phyloP scores from a whole-genome alignment of 2,113 vertebrate species.

The Microtus richardsoni region DNA sequence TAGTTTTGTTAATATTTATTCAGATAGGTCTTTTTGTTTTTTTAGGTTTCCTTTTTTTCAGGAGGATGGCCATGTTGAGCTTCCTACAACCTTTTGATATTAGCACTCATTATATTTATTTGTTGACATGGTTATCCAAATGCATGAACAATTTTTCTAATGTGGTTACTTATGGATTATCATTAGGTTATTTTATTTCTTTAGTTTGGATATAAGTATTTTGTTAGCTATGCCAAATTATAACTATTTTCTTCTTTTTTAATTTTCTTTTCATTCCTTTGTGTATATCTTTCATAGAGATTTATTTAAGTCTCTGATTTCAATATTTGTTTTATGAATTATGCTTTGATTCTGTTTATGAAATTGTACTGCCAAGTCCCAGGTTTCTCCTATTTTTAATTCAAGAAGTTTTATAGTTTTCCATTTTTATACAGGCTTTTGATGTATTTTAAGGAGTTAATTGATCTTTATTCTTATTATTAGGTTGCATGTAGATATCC shows the following conservation, averaged over 20 bases:
- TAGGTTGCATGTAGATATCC: background rate
- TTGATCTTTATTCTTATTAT: background rate
- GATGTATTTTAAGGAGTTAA: background rate
- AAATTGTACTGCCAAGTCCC: background rate
- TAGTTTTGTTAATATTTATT: background rate
- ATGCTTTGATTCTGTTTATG: background rate
- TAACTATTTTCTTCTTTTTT: background rate
- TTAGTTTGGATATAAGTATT: background rate
- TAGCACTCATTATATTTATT: background rate
- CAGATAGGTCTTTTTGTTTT: background rate
- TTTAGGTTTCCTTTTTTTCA: background rate
- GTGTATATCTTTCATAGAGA: background rate
- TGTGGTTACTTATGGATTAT: background rate
- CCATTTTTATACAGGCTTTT: background rate
- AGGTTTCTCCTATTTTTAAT: background rate
- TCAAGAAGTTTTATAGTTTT: background rate
- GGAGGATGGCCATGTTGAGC: background rate
- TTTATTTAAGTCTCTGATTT: background rate
- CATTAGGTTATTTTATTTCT: background rate
- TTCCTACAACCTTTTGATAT: background rate
- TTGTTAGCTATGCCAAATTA: no score
- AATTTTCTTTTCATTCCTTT: background rate
- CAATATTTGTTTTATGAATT: background rate
- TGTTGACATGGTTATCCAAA: background rate
- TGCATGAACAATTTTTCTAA: background rate